Conservation (phyloP, 64 coral and sea anemone species). For the Acropora tenuis region DNA sequence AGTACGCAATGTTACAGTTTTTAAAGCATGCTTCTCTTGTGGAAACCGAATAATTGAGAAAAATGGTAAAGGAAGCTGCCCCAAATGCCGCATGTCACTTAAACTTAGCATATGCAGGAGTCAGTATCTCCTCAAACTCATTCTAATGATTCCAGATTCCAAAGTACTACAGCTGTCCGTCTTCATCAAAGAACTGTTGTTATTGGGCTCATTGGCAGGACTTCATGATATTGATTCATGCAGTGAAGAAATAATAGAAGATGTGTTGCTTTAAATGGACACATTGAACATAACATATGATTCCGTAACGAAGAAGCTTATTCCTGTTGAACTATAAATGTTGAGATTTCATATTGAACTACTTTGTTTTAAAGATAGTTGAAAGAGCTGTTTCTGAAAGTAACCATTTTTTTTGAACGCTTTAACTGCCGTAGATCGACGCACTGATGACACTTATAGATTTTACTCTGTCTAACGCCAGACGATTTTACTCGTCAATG, state of each 20-base stretch:
- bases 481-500: too few species aligned
- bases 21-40: constrained; percentile 56
- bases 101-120: constrained; percentile 25
- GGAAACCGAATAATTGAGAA: constrained; percentile 47
- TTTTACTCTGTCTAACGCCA: too few species aligned
- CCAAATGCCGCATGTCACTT: constrained; percentile 53
- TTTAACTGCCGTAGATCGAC: too few species aligned
- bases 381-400: not conserved
- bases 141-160: constrained; percentile 45
- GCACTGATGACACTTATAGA: too few species aligned
- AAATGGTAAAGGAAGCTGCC: constrained; percentile 55
- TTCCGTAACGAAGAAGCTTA: constrained; percentile 4
- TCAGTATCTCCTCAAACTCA: constrained; percentile 52
- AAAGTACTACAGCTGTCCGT: constrained; percentile 52
- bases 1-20: constrained; percentile 37
- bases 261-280: constrained; percentile 35
- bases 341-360: not conserved
- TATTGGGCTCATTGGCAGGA: constrained; percentile 18
- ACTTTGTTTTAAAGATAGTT: not conserved
- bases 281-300: constrained; percentile 18
- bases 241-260: constrained; percentile 40
- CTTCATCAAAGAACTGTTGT: constrained; percentile 26
- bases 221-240: constrained; percentile 32
- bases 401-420: not conserved
- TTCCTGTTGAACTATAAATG: not conserved